Evolutionary conservation across 2,888 invertebrate species (phyloP).

Genomic region (Diplolepis rosae): DNA sequence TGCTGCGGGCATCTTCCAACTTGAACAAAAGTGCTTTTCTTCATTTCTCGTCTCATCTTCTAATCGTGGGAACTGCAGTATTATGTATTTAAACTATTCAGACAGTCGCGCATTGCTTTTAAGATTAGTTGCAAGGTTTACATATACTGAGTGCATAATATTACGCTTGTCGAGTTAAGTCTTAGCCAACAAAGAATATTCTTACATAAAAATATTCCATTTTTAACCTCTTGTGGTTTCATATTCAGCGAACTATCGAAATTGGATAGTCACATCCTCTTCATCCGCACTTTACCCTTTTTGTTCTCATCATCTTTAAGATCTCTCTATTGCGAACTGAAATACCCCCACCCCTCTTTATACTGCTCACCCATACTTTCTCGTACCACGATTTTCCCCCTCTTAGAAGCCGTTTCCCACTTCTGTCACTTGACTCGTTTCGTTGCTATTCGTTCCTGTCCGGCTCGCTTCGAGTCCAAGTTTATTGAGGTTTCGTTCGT

Average conservation of each 20-base stretch:
- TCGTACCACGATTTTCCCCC: not conserved
- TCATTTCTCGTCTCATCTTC: not conserved
- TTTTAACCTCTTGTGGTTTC: not conserved
- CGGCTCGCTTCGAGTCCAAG: conserved; percentile 12
- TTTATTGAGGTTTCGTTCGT: not conserved
- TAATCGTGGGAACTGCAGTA: conserved; percentile 37
- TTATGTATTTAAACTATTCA: conserved; percentile 31
- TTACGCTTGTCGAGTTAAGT: not conserved
- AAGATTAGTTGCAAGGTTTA: not conserved
- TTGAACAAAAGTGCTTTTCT: not conserved
- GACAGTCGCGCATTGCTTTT: not conserved
- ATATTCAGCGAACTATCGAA: conserved; percentile 6
- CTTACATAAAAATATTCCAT: not conserved
- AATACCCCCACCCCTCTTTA: not conserved
- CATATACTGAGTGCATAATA: conserved; percentile 2
- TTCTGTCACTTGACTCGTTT: not conserved
- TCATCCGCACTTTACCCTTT: no score
- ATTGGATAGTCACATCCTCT: conserved; percentile 1
- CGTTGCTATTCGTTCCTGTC: conserved; percentile 2
- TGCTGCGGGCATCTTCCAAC: not conserved
- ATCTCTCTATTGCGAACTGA: not conserved
- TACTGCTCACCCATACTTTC: not conserved
- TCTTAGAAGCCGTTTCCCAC: not conserved
- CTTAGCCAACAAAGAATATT: not conserved
- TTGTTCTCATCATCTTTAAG: conserved; percentile 3